Base-by-base conservation (phyloP, 1,140 invertebrate genomes). In the Drosophila gunungcola region DNA sequence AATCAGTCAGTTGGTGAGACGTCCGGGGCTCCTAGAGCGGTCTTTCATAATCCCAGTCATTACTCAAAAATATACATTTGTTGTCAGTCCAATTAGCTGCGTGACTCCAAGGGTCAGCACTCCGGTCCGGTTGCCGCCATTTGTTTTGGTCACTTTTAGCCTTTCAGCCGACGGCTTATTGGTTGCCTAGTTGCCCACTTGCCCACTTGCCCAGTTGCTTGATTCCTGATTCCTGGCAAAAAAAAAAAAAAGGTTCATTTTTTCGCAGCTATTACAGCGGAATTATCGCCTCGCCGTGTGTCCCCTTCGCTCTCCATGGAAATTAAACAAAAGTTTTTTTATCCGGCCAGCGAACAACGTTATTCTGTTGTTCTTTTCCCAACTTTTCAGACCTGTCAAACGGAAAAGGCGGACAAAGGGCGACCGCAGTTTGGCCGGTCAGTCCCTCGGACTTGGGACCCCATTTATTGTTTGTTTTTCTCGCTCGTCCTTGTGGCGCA, bases 81-180 rank as follows among this genome's bases (percentile, higher is more conserved):
- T 88, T 86, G 83, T 86, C 82, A 88, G 83, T 88, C 82, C 83
- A 86, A 86, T 86, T 86, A 86, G 82, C 82, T 88, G 83, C 83
- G 82, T 86, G 82, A 88, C 82, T 88, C 83, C 63, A 60, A 61
- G 82, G 83, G 82, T 86, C 83, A 88, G 75, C 69, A 74, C 53
- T 52, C 46, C 49, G 43, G 43, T 48, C 38, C 56, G 45, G 67
- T 55, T 29, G 41, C 68, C 62, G 55, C 79, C 85, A 86, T 88
- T 86, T 86, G 82, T 86, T 86, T 86, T 86, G 82, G 83, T 76
- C 82, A 83, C 57, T 82, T 64, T 48, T 56, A 55, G 38, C 60
- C 70, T 62, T 76, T 55, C 61, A 42, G 53, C 10, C 68, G 43
- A 21, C 73, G 53, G 53, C 68, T 75, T n/a, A 55, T 83, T 58